Conservation (phyloP, 2,888 invertebrate species). For the Acrocyrtus sp. region DNA sequence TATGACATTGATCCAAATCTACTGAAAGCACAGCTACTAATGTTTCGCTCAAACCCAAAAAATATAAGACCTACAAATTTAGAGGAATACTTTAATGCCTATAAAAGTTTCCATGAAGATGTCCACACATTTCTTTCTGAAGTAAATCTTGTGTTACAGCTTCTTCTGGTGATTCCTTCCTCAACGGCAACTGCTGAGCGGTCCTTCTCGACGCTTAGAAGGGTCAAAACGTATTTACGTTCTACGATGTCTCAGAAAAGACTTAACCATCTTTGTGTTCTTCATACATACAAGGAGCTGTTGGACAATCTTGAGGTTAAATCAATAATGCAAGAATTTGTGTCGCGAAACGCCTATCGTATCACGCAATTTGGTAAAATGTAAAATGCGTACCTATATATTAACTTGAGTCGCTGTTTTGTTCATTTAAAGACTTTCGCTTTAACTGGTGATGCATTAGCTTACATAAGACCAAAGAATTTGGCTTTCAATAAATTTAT, state of each 20-base stretch:
- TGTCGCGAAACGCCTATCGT: not conserved
- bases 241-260: slow-evolving; percentile 20
- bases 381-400: no score
- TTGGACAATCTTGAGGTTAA: not conserved
- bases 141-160: not conserved
- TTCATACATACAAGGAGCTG: slow-evolving; percentile 7
- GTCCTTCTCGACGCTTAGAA: slow-evolving; percentile 17
- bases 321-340: slow-evolving; percentile 4
- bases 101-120: not conserved
- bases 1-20: no score
- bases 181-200: slow-evolving; percentile 16
- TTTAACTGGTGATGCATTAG: no score
- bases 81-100: not conserved
- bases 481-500: no score
- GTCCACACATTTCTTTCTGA: not conserved
- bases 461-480: no score
- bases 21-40: no score
- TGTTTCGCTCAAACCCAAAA: no score
- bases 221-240: slow-evolving; percentile 18
- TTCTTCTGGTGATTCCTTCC: slow-evolving; percentile 9
- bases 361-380: no score
- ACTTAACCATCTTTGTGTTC: slow-evolving; percentile 6
- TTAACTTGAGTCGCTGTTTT: no score
- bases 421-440: no score
- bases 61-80: not conserved